Evolutionary conservation across 2,797 vertebrate genomes (phyloP), one percentile per base, ranked within the genome.

Genomic region (Sebastes variabilis): DNA sequence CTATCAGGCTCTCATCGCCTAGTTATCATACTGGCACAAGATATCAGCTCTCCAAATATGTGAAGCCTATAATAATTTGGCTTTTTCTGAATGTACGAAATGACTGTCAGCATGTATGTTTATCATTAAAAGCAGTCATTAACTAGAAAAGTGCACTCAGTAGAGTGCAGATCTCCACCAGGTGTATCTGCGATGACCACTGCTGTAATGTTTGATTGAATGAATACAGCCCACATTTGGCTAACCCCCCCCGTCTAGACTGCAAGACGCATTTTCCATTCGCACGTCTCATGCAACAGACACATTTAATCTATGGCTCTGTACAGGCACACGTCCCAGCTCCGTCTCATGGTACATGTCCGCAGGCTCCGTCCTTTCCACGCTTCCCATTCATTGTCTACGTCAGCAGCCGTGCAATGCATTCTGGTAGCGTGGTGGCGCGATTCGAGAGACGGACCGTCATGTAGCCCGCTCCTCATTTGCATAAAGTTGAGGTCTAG

Each of bases 191-290:
- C 55, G 0, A 16, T 7, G 13, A 49, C 42, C 16, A 49, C 18
- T 49, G 42, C 42, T 52, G 49, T n/a, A 52, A n/a, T n/a, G 49
- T 52, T 52, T 52, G 8, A 52, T n/a, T n/a, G 18, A 52, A 52
- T 52, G 4, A 52, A 20, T 18, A 49, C 42, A 49, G 6, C 16
- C 6, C 7, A 20, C 42, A 46, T 8, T 18, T 46, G 42, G 6
- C 38, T 16, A 42, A 16, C 42, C 16, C 14, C 14, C 42, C 42
- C 38, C 2, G 1, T 49, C 42, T 20, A 49, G 42, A 49, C 42
- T 20, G 16, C 42, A 49, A 20, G 42, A 4, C 16, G 0, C 3
- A 3, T 1, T 49, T 49, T 18, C 0, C 42, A 49, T 16, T 49
- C 0, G 42, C 42, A 49, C 42, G 1, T 49, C 46, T 49, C 46